phyloP scores from a whole-genome alignment of 2,113 vertebrate genomes.

The Pimephales promelas region DNA sequence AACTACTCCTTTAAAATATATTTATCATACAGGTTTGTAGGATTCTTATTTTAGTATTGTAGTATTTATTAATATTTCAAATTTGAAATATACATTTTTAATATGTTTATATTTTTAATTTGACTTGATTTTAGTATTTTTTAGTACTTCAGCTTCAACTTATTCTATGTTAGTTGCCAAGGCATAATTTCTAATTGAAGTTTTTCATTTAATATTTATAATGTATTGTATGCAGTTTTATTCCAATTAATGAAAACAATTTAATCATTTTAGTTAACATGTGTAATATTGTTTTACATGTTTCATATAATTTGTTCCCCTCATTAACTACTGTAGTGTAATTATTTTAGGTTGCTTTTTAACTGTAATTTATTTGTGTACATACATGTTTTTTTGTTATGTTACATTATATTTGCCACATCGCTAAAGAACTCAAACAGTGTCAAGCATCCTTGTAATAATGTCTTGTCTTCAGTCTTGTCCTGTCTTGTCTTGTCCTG shows the following conservation, averaged over 20 bases:
- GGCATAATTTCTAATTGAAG: background rate
- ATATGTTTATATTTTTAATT: background rate
- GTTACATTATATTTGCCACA: conserved; percentile 15
- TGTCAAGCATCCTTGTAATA: conserved; percentile 30
- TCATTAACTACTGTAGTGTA: background rate
- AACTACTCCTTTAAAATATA: too few species aligned
- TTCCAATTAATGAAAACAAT: background rate
- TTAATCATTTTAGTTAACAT: background rate
- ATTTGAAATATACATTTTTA: background rate
- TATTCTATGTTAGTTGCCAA: background rate
- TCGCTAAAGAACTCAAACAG: background rate
- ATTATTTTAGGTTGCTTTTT: conserved; percentile 15
- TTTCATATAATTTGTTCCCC: background rate
- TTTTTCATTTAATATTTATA: background rate
- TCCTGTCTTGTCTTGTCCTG: conserved; percentile 27
- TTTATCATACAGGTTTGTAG: too few species aligned
- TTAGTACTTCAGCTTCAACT: background rate
- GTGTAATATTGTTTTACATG: conserved; percentile 3
- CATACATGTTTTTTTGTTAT: background rate
- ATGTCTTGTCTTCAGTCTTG: conserved; percentile 23
- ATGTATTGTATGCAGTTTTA: too few species aligned
- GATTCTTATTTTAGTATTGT: background rate
- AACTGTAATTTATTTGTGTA: conserved; percentile 27
- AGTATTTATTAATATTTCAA: background rate
- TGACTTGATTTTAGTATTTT: background rate